Evolutionary conservation across 2,797 vertebrate species (phyloP).

Genomic region (Muscicapa comitata): DNA sequence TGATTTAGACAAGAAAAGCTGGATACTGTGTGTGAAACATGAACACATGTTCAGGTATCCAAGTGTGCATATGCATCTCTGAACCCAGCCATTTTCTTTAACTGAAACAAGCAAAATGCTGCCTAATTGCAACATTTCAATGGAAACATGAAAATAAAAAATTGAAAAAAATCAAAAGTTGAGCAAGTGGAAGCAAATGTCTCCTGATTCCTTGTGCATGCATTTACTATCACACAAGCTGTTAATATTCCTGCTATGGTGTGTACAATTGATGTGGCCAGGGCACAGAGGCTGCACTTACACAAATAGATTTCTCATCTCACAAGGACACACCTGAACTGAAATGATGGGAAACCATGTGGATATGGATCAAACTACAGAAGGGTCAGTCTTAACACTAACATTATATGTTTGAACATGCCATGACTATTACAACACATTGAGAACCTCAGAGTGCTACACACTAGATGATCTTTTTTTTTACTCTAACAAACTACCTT

Average conservation of each 20-base stretch:
- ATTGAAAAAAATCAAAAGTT: not conserved
- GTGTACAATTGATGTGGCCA: not conserved
- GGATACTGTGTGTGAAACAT: not conserved
- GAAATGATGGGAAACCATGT: not conserved
- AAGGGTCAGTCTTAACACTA: not conserved
- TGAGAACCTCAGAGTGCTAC: not conserved
- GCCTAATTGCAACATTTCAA: not conserved
- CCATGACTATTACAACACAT: accelerated
- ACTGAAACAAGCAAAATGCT: not conserved
- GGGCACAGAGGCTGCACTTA: not conserved
- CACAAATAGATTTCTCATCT: not conserved
- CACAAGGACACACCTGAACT: not conserved
- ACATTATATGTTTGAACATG: not conserved
- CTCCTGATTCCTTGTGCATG: not conserved
- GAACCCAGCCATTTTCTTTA: not conserved
- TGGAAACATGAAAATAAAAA: not conserved
- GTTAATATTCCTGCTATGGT: not conserved
- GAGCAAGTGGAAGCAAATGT: not conserved
- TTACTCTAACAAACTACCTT: not conserved
- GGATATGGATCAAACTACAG: not conserved
- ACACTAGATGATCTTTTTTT: not conserved
- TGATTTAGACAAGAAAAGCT: not conserved
- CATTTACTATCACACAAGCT: not conserved
- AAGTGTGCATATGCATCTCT: not conserved
- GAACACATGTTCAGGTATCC: not conserved